Base-by-base conservation (phyloP, 1,140 invertebrate genomes). In the Eupeodes corollae region DNA sequence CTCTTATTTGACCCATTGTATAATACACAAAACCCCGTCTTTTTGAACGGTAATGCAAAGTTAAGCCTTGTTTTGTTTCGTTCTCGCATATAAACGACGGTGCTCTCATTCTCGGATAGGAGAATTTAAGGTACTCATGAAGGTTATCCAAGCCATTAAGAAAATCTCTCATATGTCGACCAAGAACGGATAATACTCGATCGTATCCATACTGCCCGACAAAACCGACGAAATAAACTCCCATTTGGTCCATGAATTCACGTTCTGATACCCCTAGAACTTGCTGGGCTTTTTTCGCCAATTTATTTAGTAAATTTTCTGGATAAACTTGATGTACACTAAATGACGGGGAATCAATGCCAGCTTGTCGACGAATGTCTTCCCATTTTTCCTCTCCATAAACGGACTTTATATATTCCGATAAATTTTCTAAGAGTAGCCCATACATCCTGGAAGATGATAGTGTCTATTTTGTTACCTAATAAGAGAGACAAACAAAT, bases 61-160 rank as follows among this genome's bases (percentile, higher is more conserved):
- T 91, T 38, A 97, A 72, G 3, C 94, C 93, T 61, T 87, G 83
- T 43, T 84, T 78, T 0, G 88, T 90, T 69, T 98, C 94, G 60
- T 93, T 91, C 68, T 96, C 91, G 60, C 92, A 94, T 55, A 95
- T 95, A 64, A 97, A 97, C 45, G 90, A 94, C 1, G 94, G 94
- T 0, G 94, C 91, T 50, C 66, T 57, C 79, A 94, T 86, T 56
- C 88, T 77, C 0, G 93, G 92, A 67, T 97, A 98, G 19, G 91
- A 95, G 71, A 96, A 93, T 69, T 92, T 92, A 3, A 98, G 73
- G 67, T 98, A 98, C 67, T 98, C 93, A 67, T 98, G 94, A 26
- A 98, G 75, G 73, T 97, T 98, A 70, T 97, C 93, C 54, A 98
- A 71, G 43, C 92, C 92, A 61, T 96, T 97, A 1, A 98, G 77